These are phyloP conservation scores for Phacellophora camtschatica DNA, from an alignment of 30 jellyfish, hydroid and myxozoan genomes.

Conservation along the genomic window DNA sequence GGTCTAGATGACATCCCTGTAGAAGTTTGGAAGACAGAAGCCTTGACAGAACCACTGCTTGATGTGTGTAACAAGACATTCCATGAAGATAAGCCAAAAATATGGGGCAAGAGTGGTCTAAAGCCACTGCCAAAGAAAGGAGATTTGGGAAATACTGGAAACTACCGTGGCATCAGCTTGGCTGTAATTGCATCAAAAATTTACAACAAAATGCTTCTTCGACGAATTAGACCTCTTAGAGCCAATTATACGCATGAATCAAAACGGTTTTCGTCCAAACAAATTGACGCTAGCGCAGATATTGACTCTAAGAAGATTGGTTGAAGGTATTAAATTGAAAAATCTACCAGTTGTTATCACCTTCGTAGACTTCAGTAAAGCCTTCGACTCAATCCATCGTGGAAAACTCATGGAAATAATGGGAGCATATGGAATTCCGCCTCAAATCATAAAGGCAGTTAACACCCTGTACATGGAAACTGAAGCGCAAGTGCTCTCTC, in stretches of 20 bases:
- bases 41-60: not conserved
- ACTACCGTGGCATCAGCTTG: conserved; percentile 16
- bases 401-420: conserved; percentile 20
- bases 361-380: too few species aligned
- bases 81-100: not conserved
- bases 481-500: conserved; percentile 23
- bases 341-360: too few species aligned
- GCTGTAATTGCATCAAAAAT: conserved; percentile 11
- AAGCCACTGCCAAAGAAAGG: conserved; percentile 6
- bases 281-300: too few species aligned
- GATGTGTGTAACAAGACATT: not conserved
- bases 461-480: conserved; percentile 14
- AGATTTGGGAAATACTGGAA: conserved; percentile 3
- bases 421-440: conserved; percentile 44
- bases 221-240: not conserved
- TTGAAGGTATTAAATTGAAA: too few species aligned
- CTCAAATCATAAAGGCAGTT: conserved; percentile 1
- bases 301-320: too few species aligned
- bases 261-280: too few species aligned
- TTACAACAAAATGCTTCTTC: not conserved
- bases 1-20: not conserved
- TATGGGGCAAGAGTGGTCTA: not conserved
- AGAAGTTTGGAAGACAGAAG: not conserved
- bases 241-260: not conserved
- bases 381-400: conserved; percentile 24